Conservation (phyloP, 2,113 vertebrate species). For the Ctenodactylus gundi region DNA sequence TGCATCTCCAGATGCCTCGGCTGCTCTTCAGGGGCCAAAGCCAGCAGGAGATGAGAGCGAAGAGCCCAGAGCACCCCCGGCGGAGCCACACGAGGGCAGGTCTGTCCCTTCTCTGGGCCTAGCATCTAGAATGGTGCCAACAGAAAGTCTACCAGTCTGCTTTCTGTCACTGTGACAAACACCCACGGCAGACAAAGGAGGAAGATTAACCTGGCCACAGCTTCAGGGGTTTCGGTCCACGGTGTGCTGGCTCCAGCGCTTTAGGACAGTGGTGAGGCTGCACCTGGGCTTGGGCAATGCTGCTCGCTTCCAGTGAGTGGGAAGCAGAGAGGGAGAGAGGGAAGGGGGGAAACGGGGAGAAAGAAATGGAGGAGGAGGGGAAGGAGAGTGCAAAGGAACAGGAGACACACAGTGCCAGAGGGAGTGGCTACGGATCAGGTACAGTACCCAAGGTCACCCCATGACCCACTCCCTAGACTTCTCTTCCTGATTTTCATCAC, state of each 20-base stretch:
- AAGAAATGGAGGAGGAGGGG: neutral
- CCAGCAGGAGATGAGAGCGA: neutral
- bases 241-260: neutral
- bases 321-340: no score
- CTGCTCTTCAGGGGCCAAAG: neutral
- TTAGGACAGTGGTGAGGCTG: neutral
- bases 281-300: neutral
- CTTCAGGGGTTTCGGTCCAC: neutral
- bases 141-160: no score
- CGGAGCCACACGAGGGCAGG: no score
- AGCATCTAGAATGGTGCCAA: no score
- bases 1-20: neutral
- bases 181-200: neutral
- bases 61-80: no score
- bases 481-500: neutral
- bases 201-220: neutral
- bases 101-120: no score
- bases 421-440: neutral
- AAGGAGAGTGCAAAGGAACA: no score
- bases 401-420: no score
- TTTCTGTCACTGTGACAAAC: neutral
- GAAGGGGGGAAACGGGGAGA: neutral
- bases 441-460: neutral
- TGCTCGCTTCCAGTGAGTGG: neutral
- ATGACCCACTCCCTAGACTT: neutral